A percentile compares a stretch with the other conserved stretches of the same genome.
Evolutionary conservation across 1,140 invertebrate genomes (phyloP).

Genomic region (Fopius arisanus): DNA sequence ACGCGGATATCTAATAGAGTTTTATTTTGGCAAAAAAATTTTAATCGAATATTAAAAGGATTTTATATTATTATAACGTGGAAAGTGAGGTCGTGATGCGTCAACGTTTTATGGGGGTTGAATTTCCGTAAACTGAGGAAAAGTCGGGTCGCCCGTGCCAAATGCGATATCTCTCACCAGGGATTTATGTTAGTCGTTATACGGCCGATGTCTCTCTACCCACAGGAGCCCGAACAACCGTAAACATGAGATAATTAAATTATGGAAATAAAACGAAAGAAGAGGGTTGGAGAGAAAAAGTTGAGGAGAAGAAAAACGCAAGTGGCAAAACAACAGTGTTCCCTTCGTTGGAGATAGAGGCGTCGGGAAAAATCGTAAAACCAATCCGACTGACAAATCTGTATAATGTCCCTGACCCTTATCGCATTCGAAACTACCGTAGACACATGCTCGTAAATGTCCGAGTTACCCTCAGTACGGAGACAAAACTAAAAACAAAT

Average conservation of each 20-base stretch:
- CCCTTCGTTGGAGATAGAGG: not conserved
- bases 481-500: not conserved
- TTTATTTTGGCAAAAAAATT: not conserved
- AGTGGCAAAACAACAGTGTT: conserved; percentile 24
- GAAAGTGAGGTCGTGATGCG: not conserved
- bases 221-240: conserved; percentile 37
- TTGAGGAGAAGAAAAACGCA: not conserved
- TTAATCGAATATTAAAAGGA: not conserved
- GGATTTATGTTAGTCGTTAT: conserved; percentile 50
- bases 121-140: conserved; percentile 3
- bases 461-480: not conserved
- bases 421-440: conserved; percentile 42
- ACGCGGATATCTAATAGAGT: not conserved
- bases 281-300: not conserved
- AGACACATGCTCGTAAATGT: conserved; percentile 19
- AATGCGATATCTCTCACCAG: conserved; percentile 42
- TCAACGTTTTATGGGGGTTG: conserved; percentile 1
- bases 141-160: conserved; percentile 15
- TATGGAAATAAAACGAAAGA: conserved; percentile 51
- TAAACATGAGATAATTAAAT: conserved; percentile 61
- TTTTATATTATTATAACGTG: not conserved
- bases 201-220: conserved; percentile 46
- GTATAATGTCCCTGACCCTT: conserved; percentile 61
- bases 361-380: conserved; percentile 56
- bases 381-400: conserved; percentile 59